Conservation (phyloP, 2,797 vertebrate species). For the Poecilia wingei region DNA sequence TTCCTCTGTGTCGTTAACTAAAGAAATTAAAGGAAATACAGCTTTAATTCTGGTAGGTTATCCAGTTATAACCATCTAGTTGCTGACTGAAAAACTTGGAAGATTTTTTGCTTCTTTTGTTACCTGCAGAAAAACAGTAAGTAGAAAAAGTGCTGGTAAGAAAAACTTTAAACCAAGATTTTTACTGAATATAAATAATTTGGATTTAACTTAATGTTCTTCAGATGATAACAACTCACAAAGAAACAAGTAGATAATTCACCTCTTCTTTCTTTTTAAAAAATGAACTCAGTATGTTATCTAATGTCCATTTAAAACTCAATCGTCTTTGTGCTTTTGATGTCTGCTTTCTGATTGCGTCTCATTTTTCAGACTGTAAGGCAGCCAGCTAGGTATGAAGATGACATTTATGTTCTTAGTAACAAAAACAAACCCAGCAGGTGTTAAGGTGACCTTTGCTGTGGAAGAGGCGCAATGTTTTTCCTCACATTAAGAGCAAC, state of each 20-base stretch:
- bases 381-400: slow-evolving; percentile 32
- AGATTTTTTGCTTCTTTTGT: not conserved
- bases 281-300: not conserved
- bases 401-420: slow-evolving; percentile 65
- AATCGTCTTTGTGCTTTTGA: slow-evolving; percentile 2
- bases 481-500: slow-evolving; percentile 32
- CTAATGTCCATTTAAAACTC: slow-evolving; percentile 8
- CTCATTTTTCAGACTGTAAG: slow-evolving; percentile 56
- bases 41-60: not conserved
- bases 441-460: slow-evolving; percentile 68
- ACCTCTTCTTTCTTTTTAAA: not conserved
- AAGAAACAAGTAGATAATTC: not conserved
- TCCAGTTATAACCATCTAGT: not conserved
- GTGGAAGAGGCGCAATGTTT: slow-evolving; percentile 47
- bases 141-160: not conserved
- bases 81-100: not conserved
- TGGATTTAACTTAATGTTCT: not conserved
- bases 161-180: not conserved
- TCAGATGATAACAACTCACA: not conserved
- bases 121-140: not conserved
- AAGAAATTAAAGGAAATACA: slow-evolving; percentile 6
- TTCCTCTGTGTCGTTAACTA: slow-evolving; percentile 92
- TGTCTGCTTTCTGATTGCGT: slow-evolving; percentile 24
- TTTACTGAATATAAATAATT: not conserved
- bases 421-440: slow-evolving; percentile 71